phyloP scores from a whole-genome alignment of 2,113 vertebrate genomes.

The Brachypodius melanocephalos region DNA sequence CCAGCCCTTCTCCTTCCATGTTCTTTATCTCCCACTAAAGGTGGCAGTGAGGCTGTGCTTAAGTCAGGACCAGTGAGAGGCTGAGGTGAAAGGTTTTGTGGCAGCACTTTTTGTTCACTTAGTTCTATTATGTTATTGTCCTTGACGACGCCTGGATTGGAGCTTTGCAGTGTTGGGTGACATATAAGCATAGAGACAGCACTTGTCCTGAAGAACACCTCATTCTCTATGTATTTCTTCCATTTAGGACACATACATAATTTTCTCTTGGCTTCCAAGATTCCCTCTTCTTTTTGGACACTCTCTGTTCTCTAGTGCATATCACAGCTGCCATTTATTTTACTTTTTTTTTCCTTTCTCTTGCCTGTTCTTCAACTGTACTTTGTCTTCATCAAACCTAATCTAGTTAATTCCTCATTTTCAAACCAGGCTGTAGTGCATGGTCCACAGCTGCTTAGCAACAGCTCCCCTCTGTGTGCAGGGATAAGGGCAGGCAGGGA shows the following conservation, averaged over 20 bases:
- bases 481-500: not conserved
- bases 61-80: not conserved
- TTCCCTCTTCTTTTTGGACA: not conserved
- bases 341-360: not conserved
- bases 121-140: not conserved
- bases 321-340: not conserved
- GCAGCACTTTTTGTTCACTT: not conserved
- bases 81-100: not conserved
- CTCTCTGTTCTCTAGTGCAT: not conserved
- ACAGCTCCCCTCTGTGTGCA: not conserved
- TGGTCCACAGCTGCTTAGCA: conserved; percentile 37
- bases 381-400: conserved; percentile 7
- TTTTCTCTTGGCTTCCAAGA: not conserved
- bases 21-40: not conserved
- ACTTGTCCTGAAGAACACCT: not conserved
- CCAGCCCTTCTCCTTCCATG: not conserved
- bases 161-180: not conserved
- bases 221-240: not conserved
- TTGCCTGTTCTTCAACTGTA: not conserved
- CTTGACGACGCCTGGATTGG: not conserved
- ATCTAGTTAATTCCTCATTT: conserved; percentile 14
- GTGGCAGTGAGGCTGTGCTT: not conserved
- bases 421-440: not conserved
- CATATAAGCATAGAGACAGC: not conserved
- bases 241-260: not conserved